Evolutionary conservation across 2,888 invertebrate species (phyloP).

Genomic region (Keiferia lycopersicella): DNA sequence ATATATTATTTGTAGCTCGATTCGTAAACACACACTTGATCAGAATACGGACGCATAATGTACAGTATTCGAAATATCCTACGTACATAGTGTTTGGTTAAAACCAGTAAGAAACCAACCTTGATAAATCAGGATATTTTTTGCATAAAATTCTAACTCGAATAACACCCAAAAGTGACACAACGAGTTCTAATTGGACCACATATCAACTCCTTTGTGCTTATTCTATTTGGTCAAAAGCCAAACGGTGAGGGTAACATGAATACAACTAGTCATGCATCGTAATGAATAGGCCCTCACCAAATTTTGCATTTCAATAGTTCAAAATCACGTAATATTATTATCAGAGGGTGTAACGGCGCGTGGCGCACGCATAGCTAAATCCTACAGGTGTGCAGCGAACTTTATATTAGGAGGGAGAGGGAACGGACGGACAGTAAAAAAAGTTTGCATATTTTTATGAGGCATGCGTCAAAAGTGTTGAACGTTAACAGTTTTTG

Average conservation of each 20-base stretch:
- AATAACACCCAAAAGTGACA: background rate
- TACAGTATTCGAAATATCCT: background rate
- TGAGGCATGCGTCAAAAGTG: background rate
- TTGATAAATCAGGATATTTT: too few species aligned
- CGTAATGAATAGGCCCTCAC: conserved; percentile 3
- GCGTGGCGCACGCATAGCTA: conserved; percentile 31
- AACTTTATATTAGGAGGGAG: conserved; percentile 28
- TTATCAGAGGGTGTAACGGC: conserved; percentile 29
- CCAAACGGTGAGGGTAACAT: background rate
- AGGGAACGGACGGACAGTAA: conserved; percentile 31
- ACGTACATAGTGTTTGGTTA: too few species aligned
- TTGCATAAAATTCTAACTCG: background rate
- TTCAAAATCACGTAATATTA: conserved; percentile 21
- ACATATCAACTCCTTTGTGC: background rate
- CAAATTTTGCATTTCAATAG: conserved; percentile 14
- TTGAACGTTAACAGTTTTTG: background rate
- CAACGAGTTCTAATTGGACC: conserved; percentile 8
- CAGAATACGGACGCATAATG: background rate
- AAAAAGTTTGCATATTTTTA: conserved; percentile 20
- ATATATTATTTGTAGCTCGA: conserved; percentile 6
- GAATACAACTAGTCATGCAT: conserved; percentile 13
- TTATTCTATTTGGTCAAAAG: conserved; percentile 1
- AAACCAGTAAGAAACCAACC: too few species aligned
- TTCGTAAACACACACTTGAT: background rate
- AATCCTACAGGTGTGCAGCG: conserved; percentile 33